Evolutionary conservation across 2,113 vertebrate genomes (phyloP), one percentile per base, ranked within the genome.

Genomic region (Spermophilus dauricus): DNA sequence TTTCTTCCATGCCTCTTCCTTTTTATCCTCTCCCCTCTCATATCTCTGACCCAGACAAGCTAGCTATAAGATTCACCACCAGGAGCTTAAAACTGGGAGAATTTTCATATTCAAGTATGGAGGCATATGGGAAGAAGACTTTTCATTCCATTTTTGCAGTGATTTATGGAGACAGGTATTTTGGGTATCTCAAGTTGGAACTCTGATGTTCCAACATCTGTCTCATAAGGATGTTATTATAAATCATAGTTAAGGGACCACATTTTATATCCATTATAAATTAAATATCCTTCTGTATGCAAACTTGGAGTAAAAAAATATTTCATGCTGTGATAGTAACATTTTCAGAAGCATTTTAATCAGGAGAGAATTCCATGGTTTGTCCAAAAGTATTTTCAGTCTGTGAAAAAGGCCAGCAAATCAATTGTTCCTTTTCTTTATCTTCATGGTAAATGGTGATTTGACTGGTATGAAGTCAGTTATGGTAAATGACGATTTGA

Each of bases 91-190:
- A 82, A 65, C 53, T 42, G 37, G 88, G 51, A 80, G 32, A 70
- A 82, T 58, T 77, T 37, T 95, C 34, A 65, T 91, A 48, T 67
- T 72, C 45, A 37, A 26, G 28, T 56, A 86, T 56, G 48, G 37
- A 95, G 39, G 28, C 67, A 70, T 4, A 95, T 86, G 81, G 53
- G 63, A 94, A 67, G 56, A 96, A 86, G 42, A 89, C 34, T 92
- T 30, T 76, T 86, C 24, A 48, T 96, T 65, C 63, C 20, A n/a
- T 97, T 85, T 76, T 53, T 95, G 20, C 11, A 63, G 24, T 81
- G 69, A 42, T 22, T 76, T 73, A 42, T 22, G 53, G 70, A 24
- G 30, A 89, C 26, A 84, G 28, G 22, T 96, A 14, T 88, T 97
- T 92, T 61, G 51, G 18, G 24, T 58, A 67, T 93, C 56, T 76